phyloP scores from a whole-genome alignment of 2,113 vertebrate species.

The Stigmatopora nigra region DNA sequence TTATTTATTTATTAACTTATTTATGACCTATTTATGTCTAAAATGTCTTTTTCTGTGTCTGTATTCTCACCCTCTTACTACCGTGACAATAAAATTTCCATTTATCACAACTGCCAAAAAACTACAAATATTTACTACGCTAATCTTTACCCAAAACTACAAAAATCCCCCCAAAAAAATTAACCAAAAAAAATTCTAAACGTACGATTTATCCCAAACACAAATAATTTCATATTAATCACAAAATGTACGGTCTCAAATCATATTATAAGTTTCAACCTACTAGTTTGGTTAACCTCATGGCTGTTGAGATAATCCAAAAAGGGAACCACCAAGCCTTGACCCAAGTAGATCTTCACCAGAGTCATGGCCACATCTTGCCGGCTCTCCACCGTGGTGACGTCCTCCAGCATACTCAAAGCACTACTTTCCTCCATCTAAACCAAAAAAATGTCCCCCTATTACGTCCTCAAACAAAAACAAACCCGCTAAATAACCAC shows the following conservation, averaged over 20 bases:
- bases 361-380: slow-evolving; percentile 85
- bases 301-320: slow-evolving; percentile 80
- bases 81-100: too few species aligned
- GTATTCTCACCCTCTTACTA: too few species aligned
- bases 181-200: too few species aligned
- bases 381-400: slow-evolving; percentile 77
- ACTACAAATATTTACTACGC: too few species aligned
- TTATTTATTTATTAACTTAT: too few species aligned
- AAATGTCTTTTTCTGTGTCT: too few species aligned
- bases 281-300: slow-evolving; percentile 83
- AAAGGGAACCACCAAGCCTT: slow-evolving; percentile 78
- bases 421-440: slow-evolving; percentile 70
- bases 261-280: slow-evolving; percentile 33
- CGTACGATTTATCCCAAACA: not conserved
- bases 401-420: slow-evolving; percentile 81
- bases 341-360: slow-evolving; percentile 84
- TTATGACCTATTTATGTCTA: too few species aligned
- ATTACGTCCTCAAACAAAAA: not conserved
- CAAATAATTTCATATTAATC: slow-evolving; percentile 39
- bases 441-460: not conserved
- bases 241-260: slow-evolving; percentile 8
- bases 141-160: too few species aligned
- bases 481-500: not conserved
- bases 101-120: too few species aligned
- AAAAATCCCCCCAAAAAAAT: too few species aligned